Evolutionary conservation across 2,888 invertebrate species (phyloP), one percentile per base, ranked within the genome.

Genomic region (Calephelis perditalis): DNA sequence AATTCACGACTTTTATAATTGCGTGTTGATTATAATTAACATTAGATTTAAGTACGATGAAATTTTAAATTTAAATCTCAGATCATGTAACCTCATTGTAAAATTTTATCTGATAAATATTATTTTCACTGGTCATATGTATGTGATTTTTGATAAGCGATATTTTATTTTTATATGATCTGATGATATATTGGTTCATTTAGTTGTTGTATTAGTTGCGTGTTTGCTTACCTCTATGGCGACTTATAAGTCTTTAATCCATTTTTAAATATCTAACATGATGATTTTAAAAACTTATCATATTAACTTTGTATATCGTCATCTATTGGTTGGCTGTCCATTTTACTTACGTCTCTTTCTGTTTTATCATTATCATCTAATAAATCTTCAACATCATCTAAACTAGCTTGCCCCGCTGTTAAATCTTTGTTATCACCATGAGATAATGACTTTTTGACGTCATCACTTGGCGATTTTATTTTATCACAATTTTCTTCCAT

Each of bases 381-480:
- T 45, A 90, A 70, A 59, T 90, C 90, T 70, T 90, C 90, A 0
- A 90, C 85, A 12, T 90, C 90, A 52, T 90, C 90, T 6, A 90
- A 68, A 62, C 89, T 89, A 0, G 88, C 85, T 67, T 90, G 89
- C 0, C 82, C 86, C 0, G 69, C 74, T 70, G 81, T 86, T 9
- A 72, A 64, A 7, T 77, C 77, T 1, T 65, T 54, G 2, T 68
- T 62, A 15, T 69, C 71, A 9, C 64, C 65, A 64, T 73, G 63
- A 45, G 62, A 45, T 7, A 61, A 45, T 10, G 65, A 58, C 0
- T 59, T 54, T 26, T 52, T 52, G 35, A 52, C 26, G 26, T 52
- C 52, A 6, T 64, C 62, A 47, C 73, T 77, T 0, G 77, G 76
- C 65, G 71, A 75, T 61, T 70, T 77, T 0, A 73, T 59, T 63